Percentiles rank a stretch among this genome's conserved stretches.
Conservation (phyloP, 2,888 invertebrate genomes). For the Lochmaea capreae region DNA sequence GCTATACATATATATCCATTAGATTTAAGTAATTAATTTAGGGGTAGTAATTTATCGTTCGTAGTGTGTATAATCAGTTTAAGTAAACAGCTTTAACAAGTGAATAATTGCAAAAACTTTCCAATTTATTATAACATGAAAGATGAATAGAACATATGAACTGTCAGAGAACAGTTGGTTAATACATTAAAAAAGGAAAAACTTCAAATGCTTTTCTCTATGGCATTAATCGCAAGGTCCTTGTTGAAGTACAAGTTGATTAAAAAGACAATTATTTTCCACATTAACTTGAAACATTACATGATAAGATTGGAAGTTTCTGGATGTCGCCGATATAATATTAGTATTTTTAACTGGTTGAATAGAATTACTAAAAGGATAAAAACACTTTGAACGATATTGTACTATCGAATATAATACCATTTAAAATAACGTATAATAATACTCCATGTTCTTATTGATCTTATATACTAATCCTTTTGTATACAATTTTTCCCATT, state of each 20-base stretch:
- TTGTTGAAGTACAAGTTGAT: no score
- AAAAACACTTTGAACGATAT: neutral
- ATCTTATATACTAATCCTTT: conserved; percentile 48
- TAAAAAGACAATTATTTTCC: no score
- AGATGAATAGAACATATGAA: no score
- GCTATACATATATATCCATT: conserved; percentile 57
- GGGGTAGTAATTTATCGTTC: conserved; percentile 11
- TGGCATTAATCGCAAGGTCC: no score
- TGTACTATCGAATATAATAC: conserved; percentile 32
- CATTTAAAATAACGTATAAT: conserved; percentile 40
- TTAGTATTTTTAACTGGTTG: neutral
- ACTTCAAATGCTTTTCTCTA: no score
- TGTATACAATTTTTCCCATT: conserved; percentile 47
- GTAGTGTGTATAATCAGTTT: neutral
- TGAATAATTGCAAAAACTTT: no score
- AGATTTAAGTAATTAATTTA: conserved; percentile 46
- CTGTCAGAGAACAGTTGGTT: no score
- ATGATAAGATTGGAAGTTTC: no score
- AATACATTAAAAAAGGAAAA: no score
- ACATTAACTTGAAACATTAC: neutral
- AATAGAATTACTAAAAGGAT: neutral
- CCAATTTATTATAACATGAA: no score
- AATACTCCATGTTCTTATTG: conserved; percentile 46
- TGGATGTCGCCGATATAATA: no score
- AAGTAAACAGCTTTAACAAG: no score